Base-by-base conservation (phyloP, 2,113 vertebrate species). In the Grallaria varia region DNA sequence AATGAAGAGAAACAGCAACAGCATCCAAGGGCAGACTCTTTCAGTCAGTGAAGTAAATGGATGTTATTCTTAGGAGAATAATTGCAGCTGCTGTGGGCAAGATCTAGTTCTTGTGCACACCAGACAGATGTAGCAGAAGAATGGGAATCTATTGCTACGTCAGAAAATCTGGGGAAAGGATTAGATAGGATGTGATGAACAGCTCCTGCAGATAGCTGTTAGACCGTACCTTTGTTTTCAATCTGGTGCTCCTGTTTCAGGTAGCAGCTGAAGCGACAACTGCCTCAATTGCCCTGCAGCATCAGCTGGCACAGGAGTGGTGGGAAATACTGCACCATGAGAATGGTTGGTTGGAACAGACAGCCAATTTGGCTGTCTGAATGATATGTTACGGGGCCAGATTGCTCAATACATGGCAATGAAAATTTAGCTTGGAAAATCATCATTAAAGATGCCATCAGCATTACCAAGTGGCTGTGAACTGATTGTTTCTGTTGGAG, bases 61-160 rank as follows among this genome's bases (percentile, higher is more conserved):
- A 16, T 90, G 39, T 90, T 89, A 80, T 87, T 94, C 84, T 87
- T 84, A 44, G n/a, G 83, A 84, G 76, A 89, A 59, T 89, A 90
- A 59, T 59, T 84, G 59, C 76, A 81, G 50, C 68, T 90, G 64
- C 79, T 69, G 23, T 78, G 44, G 24, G 56, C 45, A 71, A 59
- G 39, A 39, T 92, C 45, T 59, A 20, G 15, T 66, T 94, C 74
- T 74, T 60, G 37, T 81, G 80, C 30, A 5, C 33, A 62, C 30
- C 59, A 60, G 55, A 74, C 44, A 71, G 55, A 77, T 71, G 83
- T 37, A 86, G 63, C 69, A 86, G 59, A 92, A 90, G 59, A 90
- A 84, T 31, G 27, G 33, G 14, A 2, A 40, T 91, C 75, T 82
- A 59, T 58, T 83, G 59, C 62, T 56, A 44, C 0, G 1, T 77